phyloP scores from a whole-genome alignment of 2,113 vertebrate species.

The Setophaga petechia region DNA sequence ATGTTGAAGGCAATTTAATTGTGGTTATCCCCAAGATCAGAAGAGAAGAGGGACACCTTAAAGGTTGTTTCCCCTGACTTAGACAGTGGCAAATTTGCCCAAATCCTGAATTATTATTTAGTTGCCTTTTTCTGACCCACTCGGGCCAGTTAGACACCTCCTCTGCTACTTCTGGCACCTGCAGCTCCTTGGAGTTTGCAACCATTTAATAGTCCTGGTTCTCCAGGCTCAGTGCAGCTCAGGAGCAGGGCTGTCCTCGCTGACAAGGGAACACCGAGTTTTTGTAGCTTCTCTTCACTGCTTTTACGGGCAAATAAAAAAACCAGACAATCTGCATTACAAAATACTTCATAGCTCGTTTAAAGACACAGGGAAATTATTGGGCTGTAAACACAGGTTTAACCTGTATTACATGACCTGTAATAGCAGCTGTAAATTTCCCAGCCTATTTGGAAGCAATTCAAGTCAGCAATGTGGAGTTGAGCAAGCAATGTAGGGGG shows the following conservation, averaged over 20 bases:
- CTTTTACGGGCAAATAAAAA: conserved; percentile 36
- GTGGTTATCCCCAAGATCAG: not conserved
- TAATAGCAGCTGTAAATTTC: conserved; percentile 36
- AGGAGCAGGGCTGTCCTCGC: not conserved
- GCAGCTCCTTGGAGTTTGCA: not conserved
- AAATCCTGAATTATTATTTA: not conserved
- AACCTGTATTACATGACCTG: not conserved
- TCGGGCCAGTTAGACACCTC: not conserved
- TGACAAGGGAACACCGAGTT: not conserved
- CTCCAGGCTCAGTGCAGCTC: not conserved
- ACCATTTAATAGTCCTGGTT: not conserved
- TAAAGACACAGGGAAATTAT: conserved; percentile 11
- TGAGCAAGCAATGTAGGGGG: fast-evolving
- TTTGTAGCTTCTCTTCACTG: conserved; percentile 5
- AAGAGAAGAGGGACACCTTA: not conserved
- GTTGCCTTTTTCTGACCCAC: not conserved
- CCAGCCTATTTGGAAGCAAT: conserved; percentile 15
- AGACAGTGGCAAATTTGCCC: not conserved
- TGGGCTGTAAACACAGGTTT: conserved; percentile 25
- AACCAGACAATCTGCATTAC: not conserved
- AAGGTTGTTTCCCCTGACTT: fast-evolving
- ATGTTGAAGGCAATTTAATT: not conserved
- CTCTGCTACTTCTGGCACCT: not conserved
- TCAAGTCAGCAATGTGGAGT: not conserved
- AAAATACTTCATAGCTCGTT: conserved; percentile 14